Evolutionary conservation across 1,140 invertebrate genomes (phyloP), one percentile per base, ranked within the genome.

Genomic region (Bombus sibiricus): DNA sequence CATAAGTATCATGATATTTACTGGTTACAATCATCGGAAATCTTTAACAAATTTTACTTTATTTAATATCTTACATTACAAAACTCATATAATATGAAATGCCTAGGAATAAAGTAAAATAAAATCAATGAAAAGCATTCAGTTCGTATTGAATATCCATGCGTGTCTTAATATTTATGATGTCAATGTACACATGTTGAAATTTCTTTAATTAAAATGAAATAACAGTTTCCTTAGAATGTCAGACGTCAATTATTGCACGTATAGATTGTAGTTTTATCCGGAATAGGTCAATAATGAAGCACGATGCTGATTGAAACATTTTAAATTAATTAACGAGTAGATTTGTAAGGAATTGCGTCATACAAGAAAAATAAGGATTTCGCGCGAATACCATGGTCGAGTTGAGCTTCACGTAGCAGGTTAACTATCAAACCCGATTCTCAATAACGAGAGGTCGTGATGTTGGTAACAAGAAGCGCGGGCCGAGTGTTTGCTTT

Each of bases 401-500:
- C 64, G 64, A 71, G 59, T 78, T 59, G 43, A 59, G 57, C n/a
- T 25, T 6, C 47, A 8, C 47, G 64, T 34, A 43, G 22, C 53
- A 62, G 66, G 25, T 71, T 79, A 72, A 77, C 57, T 66, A 75
- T 79, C 68, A 79, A 37, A 75, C n/a, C 47, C 39, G 68, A 68
- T 64, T 37, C 78, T 84, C 68, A 53, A 37, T 86, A 89, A 89
- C 83, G 83, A 89, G 73, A 82, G 77, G 62, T 78, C 77, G 53
- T 57, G 72, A 53, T 66, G 88, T 57, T n/a, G 66, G 86, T 80
- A 87, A 87, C 77, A 84, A 87, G 89, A 90, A 90, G n/a, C 34
- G 53, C 41, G 22, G 25, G 5, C 15, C 62, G 59, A 28, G 68
- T 79, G 47, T 89, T 90, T 90, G 78, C 81, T 91, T 90, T 91